Conservation (phyloP, 2,888 invertebrate genomes). For the Prosapia bicincta region DNA sequence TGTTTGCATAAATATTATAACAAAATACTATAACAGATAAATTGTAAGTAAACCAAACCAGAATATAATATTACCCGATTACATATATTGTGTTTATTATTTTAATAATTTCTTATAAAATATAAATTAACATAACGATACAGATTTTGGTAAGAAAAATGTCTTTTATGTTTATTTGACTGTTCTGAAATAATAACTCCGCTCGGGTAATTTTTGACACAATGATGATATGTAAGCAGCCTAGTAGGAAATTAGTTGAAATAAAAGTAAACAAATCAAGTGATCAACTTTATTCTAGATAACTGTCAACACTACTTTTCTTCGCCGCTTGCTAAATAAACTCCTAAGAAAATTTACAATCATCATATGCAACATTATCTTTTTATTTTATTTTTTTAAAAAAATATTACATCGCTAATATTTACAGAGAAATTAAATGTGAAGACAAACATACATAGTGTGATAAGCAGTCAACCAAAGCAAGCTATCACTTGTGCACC, state of each 20-base stretch:
- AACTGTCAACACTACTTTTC: constrained; percentile 28
- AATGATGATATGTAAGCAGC: too few relatives aligned
- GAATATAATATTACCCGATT: too few relatives aligned
- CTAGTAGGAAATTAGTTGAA: neutral
- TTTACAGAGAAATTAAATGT: constrained; percentile 24
- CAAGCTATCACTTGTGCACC: constrained; percentile 13
- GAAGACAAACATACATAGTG: constrained; percentile 27
- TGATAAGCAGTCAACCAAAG: constrained; percentile 21
- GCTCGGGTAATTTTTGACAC: too few relatives aligned
- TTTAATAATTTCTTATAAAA: too few relatives aligned
- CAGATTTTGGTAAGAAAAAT: too few relatives aligned
- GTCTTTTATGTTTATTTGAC: too few relatives aligned
- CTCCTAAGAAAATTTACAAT: constrained; percentile 26
- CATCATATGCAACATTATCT: constrained; percentile 26
- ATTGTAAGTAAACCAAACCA: too few relatives aligned
- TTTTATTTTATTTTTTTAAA: constrained; percentile 28
- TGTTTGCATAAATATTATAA: too few relatives aligned
- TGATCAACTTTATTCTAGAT: constrained; percentile 30
- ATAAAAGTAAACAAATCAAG: constrained; percentile 9
- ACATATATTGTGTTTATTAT: too few relatives aligned
- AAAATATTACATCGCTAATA: constrained; percentile 29
- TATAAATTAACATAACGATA: too few relatives aligned
- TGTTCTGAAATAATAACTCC: too few relatives aligned
- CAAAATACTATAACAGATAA: too few relatives aligned
- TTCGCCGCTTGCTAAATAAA: constrained; percentile 24